phyloP scores from a whole-genome alignment of 2,797 vertebrate species.

The Tinamus major region DNA sequence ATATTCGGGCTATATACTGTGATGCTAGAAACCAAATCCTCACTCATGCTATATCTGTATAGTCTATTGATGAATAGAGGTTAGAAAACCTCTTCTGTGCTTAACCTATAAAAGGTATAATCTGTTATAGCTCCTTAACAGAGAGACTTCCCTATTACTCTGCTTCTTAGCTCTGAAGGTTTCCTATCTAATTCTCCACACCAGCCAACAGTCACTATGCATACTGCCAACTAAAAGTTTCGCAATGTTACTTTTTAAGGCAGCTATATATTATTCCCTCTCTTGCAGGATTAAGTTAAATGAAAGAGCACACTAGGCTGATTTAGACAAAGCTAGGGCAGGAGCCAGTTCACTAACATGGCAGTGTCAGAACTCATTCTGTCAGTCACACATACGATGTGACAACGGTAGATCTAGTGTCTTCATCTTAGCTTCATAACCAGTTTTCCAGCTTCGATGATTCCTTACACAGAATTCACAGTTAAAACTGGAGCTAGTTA shows the following conservation, averaged over 20 bases:
- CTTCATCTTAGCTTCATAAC: neutral
- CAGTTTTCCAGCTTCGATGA: neutral
- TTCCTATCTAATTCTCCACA: neutral
- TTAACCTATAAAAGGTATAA: neutral
- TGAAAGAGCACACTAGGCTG: neutral
- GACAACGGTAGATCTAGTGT: neutral
- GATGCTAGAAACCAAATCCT: neutral
- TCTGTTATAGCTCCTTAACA: neutral
- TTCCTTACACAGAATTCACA: neutral
- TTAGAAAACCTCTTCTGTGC: neutral
- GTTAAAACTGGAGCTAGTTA: neutral
- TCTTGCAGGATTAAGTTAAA: neutral
- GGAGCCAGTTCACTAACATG: neutral
- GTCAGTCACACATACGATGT: neutral
- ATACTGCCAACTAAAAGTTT: neutral
- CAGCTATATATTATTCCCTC: neutral
- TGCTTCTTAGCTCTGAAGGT: rapidly evolving
- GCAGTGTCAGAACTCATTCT: neutral
- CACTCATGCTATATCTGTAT: neutral
- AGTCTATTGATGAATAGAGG: neutral
- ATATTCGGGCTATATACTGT: neutral
- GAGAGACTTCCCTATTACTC: neutral
- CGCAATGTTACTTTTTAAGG: neutral
- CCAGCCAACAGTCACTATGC: neutral
- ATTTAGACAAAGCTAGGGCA: neutral